phyloP scores from a whole-genome alignment of 2,113 vertebrate genomes.

The Nyctibius bracteatus region DNA sequence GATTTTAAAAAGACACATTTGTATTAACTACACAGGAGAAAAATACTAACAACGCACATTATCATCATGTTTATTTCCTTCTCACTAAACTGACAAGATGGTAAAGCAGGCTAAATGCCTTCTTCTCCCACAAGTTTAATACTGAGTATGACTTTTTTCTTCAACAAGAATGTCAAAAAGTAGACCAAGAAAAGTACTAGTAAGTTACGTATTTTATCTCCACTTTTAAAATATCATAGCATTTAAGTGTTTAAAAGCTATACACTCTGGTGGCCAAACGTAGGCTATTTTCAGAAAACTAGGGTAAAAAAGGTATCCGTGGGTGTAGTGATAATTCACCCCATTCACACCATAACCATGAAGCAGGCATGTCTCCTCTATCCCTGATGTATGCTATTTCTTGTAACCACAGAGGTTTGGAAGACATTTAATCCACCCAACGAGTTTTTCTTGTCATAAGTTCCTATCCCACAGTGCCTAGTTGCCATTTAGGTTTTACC shows the following conservation, averaged over 20 bases:
- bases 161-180: not conserved
- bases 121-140: not conserved
- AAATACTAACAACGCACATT: not conserved
- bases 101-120: not conserved
- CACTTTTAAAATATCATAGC: not conserved
- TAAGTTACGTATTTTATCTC: not conserved
- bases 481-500: not conserved
- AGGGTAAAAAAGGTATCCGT: accelerated
- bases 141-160: not conserved
- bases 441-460: not conserved
- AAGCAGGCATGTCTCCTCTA: not conserved
- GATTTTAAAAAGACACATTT: not conserved
- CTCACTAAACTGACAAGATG: not conserved
- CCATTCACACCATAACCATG: not conserved
- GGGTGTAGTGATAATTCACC: not conserved
- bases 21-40: not conserved
- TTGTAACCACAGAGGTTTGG: not conserved
- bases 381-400: not conserved
- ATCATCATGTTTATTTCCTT: not conserved
- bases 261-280: not conserved
- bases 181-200: not conserved
- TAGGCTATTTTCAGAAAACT: not conserved
- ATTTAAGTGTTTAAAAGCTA: not conserved
- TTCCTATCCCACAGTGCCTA: not conserved
- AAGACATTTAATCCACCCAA: not conserved